phyloP scores from a whole-genome alignment of 2,888 invertebrate species.

The Agrotis segetum region DNA sequence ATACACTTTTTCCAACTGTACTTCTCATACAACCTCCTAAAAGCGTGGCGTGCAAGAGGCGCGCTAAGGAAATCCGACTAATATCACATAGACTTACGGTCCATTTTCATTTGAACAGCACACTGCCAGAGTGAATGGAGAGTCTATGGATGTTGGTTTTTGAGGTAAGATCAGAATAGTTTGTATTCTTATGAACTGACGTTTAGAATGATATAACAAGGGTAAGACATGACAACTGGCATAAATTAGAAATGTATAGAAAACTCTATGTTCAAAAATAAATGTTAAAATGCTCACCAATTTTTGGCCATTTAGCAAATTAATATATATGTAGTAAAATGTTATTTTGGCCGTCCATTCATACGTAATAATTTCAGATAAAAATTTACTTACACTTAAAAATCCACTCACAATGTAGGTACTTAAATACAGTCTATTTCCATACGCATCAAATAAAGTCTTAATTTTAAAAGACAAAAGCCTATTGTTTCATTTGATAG shows the following conservation, averaged over 20 bases:
- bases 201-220: constrained; percentile 31
- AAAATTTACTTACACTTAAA: background rate
- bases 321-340: background rate
- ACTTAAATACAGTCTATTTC: constrained; percentile 28
- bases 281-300: background rate
- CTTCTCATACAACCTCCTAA: constrained; percentile 95
- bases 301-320: constrained; percentile 10
- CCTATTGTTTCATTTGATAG: constrained; percentile 32
- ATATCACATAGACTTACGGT: constrained; percentile 44
- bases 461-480: constrained; percentile 54
- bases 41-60: constrained; percentile 95
- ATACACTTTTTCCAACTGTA: constrained; percentile 96
- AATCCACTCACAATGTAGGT: constrained; percentile 4
- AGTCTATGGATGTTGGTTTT: constrained; percentile 56
- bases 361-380: background rate
- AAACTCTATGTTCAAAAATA: constrained; percentile 4
- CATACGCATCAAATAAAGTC: constrained; percentile 23
- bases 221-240: constrained; percentile 34
- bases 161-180: constrained; percentile 37
- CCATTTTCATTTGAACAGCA: constrained; percentile 52
- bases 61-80: constrained; percentile 93
- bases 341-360: background rate
- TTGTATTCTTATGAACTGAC: constrained; percentile 40
- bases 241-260: background rate
- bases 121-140: constrained; percentile 63